phyloP scores from a whole-genome alignment of 2,113 vertebrate genomes.

The Sturnus vulgaris region DNA sequence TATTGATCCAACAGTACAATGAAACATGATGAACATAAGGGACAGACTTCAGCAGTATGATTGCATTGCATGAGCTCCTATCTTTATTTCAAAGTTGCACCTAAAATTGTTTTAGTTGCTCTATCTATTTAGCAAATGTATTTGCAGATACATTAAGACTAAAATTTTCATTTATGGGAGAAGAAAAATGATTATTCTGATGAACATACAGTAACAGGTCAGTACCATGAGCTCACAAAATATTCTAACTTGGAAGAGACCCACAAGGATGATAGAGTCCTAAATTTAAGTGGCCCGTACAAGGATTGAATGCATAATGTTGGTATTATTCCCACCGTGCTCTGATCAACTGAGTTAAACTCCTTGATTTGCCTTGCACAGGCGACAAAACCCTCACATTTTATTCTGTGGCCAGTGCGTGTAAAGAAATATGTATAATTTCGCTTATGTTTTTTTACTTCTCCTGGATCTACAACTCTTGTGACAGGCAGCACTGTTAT shows the following conservation, averaged over 20 bases:
- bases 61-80: not conserved
- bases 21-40: not conserved
- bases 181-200: not conserved
- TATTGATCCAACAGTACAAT: not conserved
- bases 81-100: not conserved
- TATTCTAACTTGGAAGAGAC: not conserved
- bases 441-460: not conserved
- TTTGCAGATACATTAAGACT: not conserved
- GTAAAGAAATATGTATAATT: not conserved
- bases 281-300: not conserved
- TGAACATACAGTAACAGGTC: not conserved
- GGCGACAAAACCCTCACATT: fast-evolving
- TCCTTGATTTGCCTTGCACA: not conserved
- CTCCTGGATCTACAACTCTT: not conserved
- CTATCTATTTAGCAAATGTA: not conserved
- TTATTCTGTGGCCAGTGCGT: not conserved
- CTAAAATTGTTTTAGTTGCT: not conserved
- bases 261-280: fast-evolving
- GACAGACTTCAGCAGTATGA: not conserved
- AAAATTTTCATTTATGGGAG: not conserved
- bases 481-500: not conserved
- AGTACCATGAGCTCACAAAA: not conserved
- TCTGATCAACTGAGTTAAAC: not conserved
- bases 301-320: not conserved
- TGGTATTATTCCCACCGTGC: not conserved